Percentiles rank a stretch among this genome's conserved stretches.
Conservation (phyloP, 2,797 vertebrate species). For the Danio albolineatus region DNA sequence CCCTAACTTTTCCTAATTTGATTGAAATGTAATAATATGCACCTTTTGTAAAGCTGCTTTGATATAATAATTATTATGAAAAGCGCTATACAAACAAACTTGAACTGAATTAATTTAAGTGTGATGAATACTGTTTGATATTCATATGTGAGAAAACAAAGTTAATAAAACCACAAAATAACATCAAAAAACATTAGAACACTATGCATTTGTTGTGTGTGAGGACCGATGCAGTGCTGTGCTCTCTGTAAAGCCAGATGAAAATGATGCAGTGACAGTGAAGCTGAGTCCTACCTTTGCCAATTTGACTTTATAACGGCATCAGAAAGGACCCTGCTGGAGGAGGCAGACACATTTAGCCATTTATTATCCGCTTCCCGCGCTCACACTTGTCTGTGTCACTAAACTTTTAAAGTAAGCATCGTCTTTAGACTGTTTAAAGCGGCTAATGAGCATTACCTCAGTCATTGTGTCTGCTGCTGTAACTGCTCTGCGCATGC, state of each 20-base stretch:
- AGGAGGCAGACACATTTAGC: neutral
- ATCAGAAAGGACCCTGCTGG: constrained; percentile 47
- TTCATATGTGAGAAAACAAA: too few relatives aligned
- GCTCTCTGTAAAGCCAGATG: constrained; percentile 21
- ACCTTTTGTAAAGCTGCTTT: too few relatives aligned
- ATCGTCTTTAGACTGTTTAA: constrained; percentile 4
- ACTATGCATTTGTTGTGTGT: too few relatives aligned
- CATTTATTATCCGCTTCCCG: neutral
- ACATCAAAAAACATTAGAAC: too few relatives aligned
- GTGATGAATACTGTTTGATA: too few relatives aligned
- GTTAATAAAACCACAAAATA: too few relatives aligned
- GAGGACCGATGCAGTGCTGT: constrained; percentile 39
- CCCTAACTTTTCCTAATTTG: too few relatives aligned
- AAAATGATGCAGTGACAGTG: neutral
- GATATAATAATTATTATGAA: too few relatives aligned
- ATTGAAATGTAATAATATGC: too few relatives aligned
- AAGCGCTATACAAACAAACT: too few relatives aligned
- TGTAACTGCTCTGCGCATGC: constrained; percentile 59
- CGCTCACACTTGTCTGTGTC: neutral
- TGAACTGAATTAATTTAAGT: too few relatives aligned
- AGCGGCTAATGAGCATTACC: constrained; percentile 47
- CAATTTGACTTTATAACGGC: constrained; percentile 64
- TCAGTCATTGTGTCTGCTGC: constrained; percentile 24
- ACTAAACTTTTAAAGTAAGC: neutral
- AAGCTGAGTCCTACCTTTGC: constrained; percentile 68